Evolutionary conservation across 2,113 vertebrate genomes (phyloP).

Genomic region (Sakesphorus luctuosus): DNA sequence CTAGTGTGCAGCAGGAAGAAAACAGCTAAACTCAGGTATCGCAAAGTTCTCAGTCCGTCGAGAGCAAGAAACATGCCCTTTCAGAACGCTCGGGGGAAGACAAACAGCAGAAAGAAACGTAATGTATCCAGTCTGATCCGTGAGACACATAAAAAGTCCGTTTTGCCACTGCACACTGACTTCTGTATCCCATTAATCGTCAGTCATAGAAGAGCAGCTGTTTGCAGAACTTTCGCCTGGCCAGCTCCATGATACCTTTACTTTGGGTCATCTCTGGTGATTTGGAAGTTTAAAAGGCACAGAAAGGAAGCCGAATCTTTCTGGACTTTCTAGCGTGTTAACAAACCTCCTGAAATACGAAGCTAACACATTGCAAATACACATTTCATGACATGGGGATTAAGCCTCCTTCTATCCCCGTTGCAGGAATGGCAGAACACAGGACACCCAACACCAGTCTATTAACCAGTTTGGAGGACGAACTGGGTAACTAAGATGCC

Average conservation of each 20-base stretch:
- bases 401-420: not conserved
- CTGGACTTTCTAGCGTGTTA: not conserved
- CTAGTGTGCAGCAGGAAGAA: not conserved
- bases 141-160: not conserved
- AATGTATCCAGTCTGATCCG: not conserved
- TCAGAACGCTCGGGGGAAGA: not conserved
- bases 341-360: not conserved
- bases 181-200: not conserved
- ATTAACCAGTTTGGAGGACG: not conserved
- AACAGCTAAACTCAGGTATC: not conserved
- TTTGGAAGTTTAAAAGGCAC: not conserved
- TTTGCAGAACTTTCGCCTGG: not conserved
- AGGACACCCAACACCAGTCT: not conserved
- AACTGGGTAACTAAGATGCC: not conserved
- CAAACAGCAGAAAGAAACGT: not conserved
- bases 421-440: not conserved
- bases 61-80: not conserved
- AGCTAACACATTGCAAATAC: not conserved
- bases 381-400: rapidly evolving
- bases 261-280: not conserved
- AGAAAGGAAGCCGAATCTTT: not conserved
- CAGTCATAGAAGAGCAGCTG: not conserved
- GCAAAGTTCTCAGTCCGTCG: not conserved
- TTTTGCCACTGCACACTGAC: not conserved
- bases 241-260: not conserved